Conservation (phyloP, 2,113 vertebrate species). For the Colius striatus region DNA sequence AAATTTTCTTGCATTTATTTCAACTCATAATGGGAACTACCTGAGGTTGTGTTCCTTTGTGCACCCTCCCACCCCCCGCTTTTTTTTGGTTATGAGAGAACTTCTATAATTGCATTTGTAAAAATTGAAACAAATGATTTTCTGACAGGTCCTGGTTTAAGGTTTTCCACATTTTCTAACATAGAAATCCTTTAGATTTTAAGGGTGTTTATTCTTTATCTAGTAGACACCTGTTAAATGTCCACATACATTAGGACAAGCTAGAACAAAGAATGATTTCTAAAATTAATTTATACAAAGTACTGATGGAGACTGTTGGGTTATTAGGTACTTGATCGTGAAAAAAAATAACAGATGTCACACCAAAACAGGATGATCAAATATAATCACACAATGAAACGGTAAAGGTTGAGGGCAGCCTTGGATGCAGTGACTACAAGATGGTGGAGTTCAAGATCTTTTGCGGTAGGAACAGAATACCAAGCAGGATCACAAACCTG, state of each 20-base stretch:
- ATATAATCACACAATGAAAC: background rate
- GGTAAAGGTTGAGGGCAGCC: too few species aligned
- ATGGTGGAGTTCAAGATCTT: too few species aligned
- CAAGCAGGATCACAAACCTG: too few species aligned
- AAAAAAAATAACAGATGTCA: background rate
- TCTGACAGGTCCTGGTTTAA: background rate
- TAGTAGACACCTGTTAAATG: background rate
- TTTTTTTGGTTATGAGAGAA: background rate
- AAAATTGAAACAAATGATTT: background rate
- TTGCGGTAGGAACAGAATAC: too few species aligned
- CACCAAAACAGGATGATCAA: background rate
- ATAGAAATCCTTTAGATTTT: background rate
- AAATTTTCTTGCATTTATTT: background rate
- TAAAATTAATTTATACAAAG: background rate
- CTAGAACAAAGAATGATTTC: background rate
- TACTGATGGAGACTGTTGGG: background rate
- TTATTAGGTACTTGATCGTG: background rate
- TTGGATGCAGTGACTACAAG: too few species aligned
- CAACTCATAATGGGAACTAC: background rate
- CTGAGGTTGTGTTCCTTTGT: background rate
- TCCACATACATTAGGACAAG: background rate
- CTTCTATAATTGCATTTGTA: background rate
- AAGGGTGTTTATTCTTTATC: background rate
- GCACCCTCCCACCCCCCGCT: rapidly evolving
- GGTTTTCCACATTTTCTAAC: background rate